Evolutionary conservation across 1,140 invertebrate genomes (phyloP), one percentile per base, ranked within the genome.

Genomic region (Radopholus similis): DNA sequence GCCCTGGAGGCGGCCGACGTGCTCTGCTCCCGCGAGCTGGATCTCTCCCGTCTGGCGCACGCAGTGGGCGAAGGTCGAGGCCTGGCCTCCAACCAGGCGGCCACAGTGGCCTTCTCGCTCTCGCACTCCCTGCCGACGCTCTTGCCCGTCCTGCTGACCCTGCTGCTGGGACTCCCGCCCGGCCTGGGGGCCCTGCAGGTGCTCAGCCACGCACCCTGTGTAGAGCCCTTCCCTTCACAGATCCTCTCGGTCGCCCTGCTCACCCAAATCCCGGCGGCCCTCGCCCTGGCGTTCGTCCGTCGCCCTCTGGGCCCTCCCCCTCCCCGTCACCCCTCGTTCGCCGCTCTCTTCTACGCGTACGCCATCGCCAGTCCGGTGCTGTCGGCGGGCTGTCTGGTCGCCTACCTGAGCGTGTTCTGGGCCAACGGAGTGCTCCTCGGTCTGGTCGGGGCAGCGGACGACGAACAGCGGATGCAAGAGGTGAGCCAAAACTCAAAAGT

Each of bases 1-100:
- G 11, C 60, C 0, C 55, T 59, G 79, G 85, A 86, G 66, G 85
- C 85, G 26, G 85, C 85, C n/a, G 78, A 77, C 47, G 73, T 77
- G 58, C 65, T 77, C 5, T 49, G 68, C 5, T 40, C 57, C n/a
- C 37, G 75, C n/a, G 57, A 66, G 15, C 6, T 51, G 6, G 44
- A 79, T 40, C 47, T 77, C n/a, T 23, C 66, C 18, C 62, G 59
- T 21, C 70, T 77, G 28, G 44, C 80, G 15, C 42, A 28, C 8
- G 76, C 55, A n/a, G 75, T 77, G 13, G 63, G 57, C 49, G 72
- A 77, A 60, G 73, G 81, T 35, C 76, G 83, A 30, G 62, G 84
- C 5, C 79, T 84, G 53, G 83, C 82, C 64, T 83, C 83, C 64
- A 84, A 84, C 64, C 69, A 84, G 54, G 83, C 83, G 49, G 84